Conservation (phyloP, 2,888 invertebrate genomes). For the Sphinx pinastri region DNA sequence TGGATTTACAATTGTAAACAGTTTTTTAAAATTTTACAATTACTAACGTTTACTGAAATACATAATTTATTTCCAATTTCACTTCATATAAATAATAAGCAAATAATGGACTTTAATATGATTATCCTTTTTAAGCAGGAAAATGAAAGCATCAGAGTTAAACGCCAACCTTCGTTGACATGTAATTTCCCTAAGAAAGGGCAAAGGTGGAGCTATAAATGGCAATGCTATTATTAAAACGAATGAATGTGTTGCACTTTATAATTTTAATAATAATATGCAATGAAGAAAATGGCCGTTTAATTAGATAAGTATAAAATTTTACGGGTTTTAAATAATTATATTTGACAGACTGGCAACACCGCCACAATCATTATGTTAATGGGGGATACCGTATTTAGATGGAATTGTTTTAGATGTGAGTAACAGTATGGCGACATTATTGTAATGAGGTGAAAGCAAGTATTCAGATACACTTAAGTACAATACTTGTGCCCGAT, state of each 20-base stretch:
- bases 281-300: neutral
- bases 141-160: neutral
- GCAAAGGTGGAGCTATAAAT: slow-evolving; percentile 1
- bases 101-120: neutral
- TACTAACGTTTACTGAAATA: no score
- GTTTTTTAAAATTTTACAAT: neutral
- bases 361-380: neutral
- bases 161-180: neutral
- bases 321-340: neutral
- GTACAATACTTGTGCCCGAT: no score
- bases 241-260: neutral
- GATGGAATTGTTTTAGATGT: neutral
- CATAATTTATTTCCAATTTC: no score
- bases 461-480: neutral
- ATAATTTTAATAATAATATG: neutral
- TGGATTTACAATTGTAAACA: no score
- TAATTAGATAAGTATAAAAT: neutral
- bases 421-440: neutral
- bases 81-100: no score
- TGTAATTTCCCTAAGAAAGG: slow-evolving; percentile 9
- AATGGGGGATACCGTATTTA: neutral
- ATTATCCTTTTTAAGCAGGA: neutral
- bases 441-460: neutral
- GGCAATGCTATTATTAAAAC: slow-evolving; percentile 10
- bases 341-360: neutral